Evolutionary conservation across 2,888 invertebrate species (phyloP).

Genomic region (Cataglyphis livida): DNA sequence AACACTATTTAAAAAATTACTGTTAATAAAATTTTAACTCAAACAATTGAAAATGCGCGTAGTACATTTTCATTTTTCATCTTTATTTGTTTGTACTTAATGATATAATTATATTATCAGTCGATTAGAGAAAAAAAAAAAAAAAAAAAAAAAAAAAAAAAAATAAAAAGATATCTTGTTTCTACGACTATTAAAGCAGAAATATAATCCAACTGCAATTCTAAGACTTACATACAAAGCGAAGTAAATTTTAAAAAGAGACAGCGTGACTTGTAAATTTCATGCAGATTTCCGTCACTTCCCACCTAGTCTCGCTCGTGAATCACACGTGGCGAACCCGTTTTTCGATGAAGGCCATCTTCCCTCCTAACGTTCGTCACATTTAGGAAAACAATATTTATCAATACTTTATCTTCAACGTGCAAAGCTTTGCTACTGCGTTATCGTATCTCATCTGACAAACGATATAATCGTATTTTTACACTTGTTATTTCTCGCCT

Average conservation of each 20-base stretch:
- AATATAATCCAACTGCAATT: background rate
- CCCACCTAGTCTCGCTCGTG: constrained; percentile 19
- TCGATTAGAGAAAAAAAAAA: background rate
- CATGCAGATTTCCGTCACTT: constrained; percentile 35
- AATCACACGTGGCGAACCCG: constrained; percentile 43
- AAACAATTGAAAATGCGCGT: background rate
- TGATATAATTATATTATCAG: background rate
- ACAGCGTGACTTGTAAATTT: constrained; percentile 25
- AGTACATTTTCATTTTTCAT: background rate
- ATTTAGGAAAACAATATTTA: constrained; percentile 26
- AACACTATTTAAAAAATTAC: background rate
- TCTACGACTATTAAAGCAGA: background rate
- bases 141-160: background rate
- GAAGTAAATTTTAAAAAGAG: constrained; percentile 7
- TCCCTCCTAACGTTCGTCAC: constrained; percentile 8
- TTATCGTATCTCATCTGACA: background rate
- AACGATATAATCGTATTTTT: background rate
- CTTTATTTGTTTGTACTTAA: background rate
- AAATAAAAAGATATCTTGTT: background rate
- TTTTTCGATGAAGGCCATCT: constrained; percentile 43
- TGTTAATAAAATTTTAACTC: background rate
- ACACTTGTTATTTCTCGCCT: background rate
- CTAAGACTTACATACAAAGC: background rate
- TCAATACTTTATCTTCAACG: constrained; percentile 21
- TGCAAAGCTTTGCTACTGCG: background rate